Evolutionary conservation across 2,113 vertebrate species (phyloP), one percentile per base, ranked within the genome.

Genomic region (Maccullochella peelii): DNA sequence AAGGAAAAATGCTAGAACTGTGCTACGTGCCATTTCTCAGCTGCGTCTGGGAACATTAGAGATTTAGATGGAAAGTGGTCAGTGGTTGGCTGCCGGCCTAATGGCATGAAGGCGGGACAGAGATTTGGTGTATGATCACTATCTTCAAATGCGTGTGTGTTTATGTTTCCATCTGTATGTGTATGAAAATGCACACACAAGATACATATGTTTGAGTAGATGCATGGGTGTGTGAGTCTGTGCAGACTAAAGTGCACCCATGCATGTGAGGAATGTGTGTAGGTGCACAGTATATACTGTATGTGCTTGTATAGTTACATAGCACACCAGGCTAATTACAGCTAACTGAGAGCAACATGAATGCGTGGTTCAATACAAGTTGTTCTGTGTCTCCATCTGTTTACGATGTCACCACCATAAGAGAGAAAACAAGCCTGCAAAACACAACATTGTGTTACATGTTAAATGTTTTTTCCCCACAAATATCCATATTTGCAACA

Each of bases 11-110:
- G 42, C 47, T 52, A 30, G 62, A 73, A 47, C 33, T 5, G 52
- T 73, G 89, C 86, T 93, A 88, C 90, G 91, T 92, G 91, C 91
- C 72, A 70, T 88, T 91, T 77, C 82, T 81, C 89, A 89, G 91
- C 86, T 88, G 85, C 30, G 44, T 84, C 86, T 88, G 88, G 87
- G 73, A 91, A 88, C 84, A 66, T 76, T 73, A 72, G 86, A 47
- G 77, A 75, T 69, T 84, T 75, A 6, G 63, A 78, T 58, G 82
- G 77, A 87, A 83, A 89, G 83, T 62, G 85, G 79, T 86, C 83
- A 70, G 88, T 16, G 75, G 59, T 82, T 93, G 91, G 91, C 92
- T 40, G 87, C 71, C 15, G 36, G 87, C 84, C 87, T 93, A 90
- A 93, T 93, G 90, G 86, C 82, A 80, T 40, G 57, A 9, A 83